Conservation (phyloP, 2,888 invertebrate genomes). For the Ceraclea dissimilis region DNA sequence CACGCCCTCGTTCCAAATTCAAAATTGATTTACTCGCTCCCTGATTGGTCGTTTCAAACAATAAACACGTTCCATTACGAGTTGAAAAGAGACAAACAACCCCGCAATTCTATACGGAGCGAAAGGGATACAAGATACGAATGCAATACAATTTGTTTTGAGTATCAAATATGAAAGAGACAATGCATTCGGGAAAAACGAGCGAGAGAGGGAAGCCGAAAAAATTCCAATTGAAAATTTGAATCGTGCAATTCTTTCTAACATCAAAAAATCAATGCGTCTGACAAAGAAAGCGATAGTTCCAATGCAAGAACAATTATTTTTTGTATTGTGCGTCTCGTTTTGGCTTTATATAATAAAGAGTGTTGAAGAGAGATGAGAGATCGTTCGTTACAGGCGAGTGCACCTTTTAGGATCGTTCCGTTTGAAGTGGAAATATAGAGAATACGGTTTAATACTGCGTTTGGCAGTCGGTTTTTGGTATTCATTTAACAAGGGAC, state of each 20-base stretch:
- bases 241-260: no score
- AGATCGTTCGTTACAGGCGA: no score
- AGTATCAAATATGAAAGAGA: no score
- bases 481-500: background rate
- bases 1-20: constrained; percentile 13
- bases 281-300: no score
- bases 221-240: no score
- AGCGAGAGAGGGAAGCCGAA: no score
- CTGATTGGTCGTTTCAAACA: constrained; percentile 14
- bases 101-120: background rate
- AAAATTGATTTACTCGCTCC: constrained; percentile 14
- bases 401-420: background rate
- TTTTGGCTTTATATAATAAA: no score
- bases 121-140: constrained; percentile 10
- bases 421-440: background rate
- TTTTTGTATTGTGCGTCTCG: no score
- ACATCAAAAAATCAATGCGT: no score
- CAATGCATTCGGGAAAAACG: no score
- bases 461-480: background rate
- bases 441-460: background rate
- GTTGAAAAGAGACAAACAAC: constrained; percentile 9
- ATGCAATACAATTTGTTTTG: constrained; percentile 10
- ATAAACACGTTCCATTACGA: constrained; percentile 6
- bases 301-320: no score
- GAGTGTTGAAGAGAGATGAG: background rate